phyloP scores from a whole-genome alignment of 2,888 invertebrate genomes.

The Melanchra persicariae region DNA sequence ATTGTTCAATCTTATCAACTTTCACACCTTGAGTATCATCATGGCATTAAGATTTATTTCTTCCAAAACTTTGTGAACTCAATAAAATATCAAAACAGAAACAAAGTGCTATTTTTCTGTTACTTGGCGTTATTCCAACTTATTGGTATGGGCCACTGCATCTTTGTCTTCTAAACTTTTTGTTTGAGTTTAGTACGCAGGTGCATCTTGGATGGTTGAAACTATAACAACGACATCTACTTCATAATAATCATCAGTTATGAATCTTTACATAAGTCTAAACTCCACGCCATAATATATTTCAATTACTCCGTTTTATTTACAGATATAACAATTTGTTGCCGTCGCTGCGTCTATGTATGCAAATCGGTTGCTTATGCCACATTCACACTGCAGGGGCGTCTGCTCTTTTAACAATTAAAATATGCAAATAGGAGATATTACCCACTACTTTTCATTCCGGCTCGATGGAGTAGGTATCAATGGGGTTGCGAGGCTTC shows the following conservation, averaged over 20 bases:
- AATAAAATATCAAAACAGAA: conserved; percentile 30
- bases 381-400: conserved; percentile 80
- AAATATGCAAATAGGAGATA: conserved; percentile 89
- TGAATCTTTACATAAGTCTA: conserved; percentile 6
- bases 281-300: conserved; percentile 53
- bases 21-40: neutral
- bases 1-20: conserved; percentile 3
- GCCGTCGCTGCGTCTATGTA: conserved; percentile 76
- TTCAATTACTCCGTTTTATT: conserved; percentile 81
- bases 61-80: conserved; percentile 21
- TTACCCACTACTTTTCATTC: conserved; percentile 89
- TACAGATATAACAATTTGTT: conserved; percentile 83
- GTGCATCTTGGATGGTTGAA: conserved; percentile 13
- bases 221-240: neutral
- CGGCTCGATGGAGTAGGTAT: conserved; percentile 81
- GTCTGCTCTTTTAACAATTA: conserved; percentile 86
- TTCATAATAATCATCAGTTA: conserved; percentile 12
- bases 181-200: conserved; percentile 26
- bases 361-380: conserved; percentile 86
- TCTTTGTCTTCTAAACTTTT: conserved; percentile 46
- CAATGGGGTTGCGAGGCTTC: conserved; percentile 72
- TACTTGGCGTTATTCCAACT: conserved; percentile 40
- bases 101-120: conserved; percentile 42
- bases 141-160: conserved; percentile 44
- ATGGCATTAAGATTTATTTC: conserved; percentile 22